These are phyloP conservation scores for Galaxea fascicularis DNA, from an alignment of 92 coral and sea anemone species.

Conservation along the genomic window DNA sequence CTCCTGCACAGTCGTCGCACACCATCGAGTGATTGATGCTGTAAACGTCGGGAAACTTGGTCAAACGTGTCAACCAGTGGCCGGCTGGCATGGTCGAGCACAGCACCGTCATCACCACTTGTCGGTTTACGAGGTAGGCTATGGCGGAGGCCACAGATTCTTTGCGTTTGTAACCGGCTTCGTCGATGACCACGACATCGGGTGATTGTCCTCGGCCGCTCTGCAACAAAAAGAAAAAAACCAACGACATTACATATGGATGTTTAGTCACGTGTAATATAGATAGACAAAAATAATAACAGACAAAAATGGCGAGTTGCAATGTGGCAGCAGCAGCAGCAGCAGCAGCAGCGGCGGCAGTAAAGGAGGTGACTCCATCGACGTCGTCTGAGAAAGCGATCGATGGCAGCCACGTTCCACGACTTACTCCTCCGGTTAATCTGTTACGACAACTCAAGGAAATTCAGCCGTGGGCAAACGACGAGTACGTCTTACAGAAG, in stretches of 20 bases:
- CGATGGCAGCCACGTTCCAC: neutral
- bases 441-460: neutral
- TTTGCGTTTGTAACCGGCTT: slow-evolving; percentile 4
- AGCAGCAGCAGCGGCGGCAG: neutral
- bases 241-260: too few species aligned
- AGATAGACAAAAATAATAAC: too few species aligned
- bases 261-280: neutral
- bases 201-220: slow-evolving; percentile 33
- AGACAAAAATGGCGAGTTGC: neutral
- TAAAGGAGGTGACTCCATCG: neutral
- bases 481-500: neutral
- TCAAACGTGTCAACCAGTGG: slow-evolving; percentile 28
- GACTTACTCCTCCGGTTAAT: slow-evolving; percentile 7
- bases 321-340: neutral
- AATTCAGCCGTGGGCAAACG: neutral
- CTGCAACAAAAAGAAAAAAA: neutral
- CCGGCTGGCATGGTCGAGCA: slow-evolving; percentile 28
- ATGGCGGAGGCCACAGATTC: slow-evolving; percentile 27
- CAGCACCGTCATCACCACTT: slow-evolving; percentile 10
- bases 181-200: slow-evolving; percentile 1
- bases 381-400: neutral
- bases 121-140: neutral
- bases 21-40: slow-evolving; percentile 19
- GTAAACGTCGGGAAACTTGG: slow-evolving; percentile 18
- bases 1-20: slow-evolving; percentile 10